Evolutionary conservation across 2,113 vertebrate species (phyloP).

Genomic region (Melanerpes formicivorus): DNA sequence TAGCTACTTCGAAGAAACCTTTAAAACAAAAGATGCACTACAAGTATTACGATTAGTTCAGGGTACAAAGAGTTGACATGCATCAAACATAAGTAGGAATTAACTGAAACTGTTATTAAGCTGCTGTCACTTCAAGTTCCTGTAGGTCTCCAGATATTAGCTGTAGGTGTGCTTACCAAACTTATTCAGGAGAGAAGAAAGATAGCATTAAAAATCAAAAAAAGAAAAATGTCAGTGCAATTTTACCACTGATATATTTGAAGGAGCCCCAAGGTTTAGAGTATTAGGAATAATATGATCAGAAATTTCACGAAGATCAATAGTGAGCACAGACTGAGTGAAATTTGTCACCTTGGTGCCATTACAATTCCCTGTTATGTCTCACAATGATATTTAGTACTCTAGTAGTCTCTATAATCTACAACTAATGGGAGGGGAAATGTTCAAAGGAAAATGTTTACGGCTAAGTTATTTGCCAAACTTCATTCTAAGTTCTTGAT

Average conservation of each 20-base stretch:
- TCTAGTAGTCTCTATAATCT: background rate
- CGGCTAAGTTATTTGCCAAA: background rate
- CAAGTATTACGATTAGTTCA: background rate
- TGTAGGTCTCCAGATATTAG: background rate
- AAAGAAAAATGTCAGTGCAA: background rate
- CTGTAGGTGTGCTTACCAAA: background rate
- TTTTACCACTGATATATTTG: background rate
- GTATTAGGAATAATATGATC: background rate
- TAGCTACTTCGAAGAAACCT: background rate
- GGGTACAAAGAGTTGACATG: background rate
- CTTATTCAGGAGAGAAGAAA: background rate
- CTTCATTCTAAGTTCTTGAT: background rate
- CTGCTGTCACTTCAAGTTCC: background rate
- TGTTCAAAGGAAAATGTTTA: background rate
- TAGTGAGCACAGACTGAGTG: background rate
- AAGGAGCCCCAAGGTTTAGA: background rate
- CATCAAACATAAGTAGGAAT: background rate
- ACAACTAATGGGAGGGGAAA: background rate
- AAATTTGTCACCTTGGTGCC: background rate
- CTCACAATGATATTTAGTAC: background rate
- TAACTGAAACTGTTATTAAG: background rate
- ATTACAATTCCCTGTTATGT: background rate
- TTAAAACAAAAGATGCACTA: background rate
- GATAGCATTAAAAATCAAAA: background rate
- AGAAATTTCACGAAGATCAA: background rate